Base-by-base conservation (phyloP, 2,113 vertebrate species). In the Crotalus horridus region DNA sequence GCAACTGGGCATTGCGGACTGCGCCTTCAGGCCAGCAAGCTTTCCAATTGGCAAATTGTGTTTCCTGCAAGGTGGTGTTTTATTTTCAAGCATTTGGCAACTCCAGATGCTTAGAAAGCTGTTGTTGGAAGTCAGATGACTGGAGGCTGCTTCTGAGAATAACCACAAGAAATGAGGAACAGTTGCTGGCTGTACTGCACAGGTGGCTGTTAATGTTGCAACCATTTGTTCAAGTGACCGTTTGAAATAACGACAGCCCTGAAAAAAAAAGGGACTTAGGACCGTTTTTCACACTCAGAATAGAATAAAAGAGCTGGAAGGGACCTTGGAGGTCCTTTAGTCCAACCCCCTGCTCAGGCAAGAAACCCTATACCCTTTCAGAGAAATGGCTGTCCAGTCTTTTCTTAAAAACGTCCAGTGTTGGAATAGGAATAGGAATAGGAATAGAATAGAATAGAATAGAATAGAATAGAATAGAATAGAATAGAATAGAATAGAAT, bases 251-350 rank as follows among this genome's bases (percentile, higher is more conserved):
- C 11, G 12, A n/a, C 61, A 64, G 61, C 11, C 4, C 61, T n/a
- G 26, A 1, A 1, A 12, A 4, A 0, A 1, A 9, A 24, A 4
- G 3, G 4, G 59, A 11, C 59, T 29, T 4, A 13, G 61, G 11
- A 6, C 29, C 4, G 4, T 6, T 69, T 13, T 33, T 6, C 29
- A 15, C 64, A 15, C 12, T 69, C 1, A 51, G 7, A 51, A 48
- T 48, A 48, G 48, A 48, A 51, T 51, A 51, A 9, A 8, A 51
- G 48, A 51, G 48, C 8, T 51, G 48, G 48, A 51, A 51, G 48
- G 48, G 48, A 51, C 8, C 8, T 51, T 9, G 8, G 48, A 51
- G 48, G 48, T 51, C 48, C 7, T 51, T 8, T 51, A 9, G 48
- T 51, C 7, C 48, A 51, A 51, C 48, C 48, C 48, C 48, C 8